Percentiles rank a stretch among this genome's conserved stretches.
Conservation (phyloP, 2,888 invertebrate genomes). For the Erannis defoliaria region DNA sequence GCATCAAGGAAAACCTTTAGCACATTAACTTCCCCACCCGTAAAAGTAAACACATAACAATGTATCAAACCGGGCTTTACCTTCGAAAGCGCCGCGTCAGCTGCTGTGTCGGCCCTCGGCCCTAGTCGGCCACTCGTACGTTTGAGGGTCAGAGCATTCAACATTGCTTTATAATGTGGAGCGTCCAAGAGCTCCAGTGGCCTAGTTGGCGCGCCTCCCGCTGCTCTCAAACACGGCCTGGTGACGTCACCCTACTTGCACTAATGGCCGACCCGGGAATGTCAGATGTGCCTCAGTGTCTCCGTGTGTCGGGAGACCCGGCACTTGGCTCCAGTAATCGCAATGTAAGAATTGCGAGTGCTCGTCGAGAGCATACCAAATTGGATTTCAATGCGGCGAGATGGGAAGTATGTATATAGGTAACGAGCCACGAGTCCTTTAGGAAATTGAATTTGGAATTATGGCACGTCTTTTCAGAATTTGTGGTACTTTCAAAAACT, state of each 20-base stretch:
- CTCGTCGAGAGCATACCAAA: slow-evolving; percentile 42
- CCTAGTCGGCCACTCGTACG: slow-evolving; percentile 29
- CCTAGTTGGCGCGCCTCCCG: slow-evolving; percentile 69
- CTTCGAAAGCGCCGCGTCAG: slow-evolving; percentile 40
- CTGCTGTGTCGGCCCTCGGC: slow-evolving; percentile 26
- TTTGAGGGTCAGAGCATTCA: slow-evolving; percentile 45
- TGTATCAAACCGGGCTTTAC: slow-evolving; percentile 31
- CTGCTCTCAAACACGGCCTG: slow-evolving; percentile 60
- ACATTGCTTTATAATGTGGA: slow-evolving; percentile 45
- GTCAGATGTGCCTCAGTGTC: slow-evolving; percentile 25
- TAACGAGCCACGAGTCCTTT: slow-evolving; percentile 38
- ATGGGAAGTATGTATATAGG: slow-evolving; percentile 38
- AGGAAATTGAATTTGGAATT: slow-evolving; percentile 45
- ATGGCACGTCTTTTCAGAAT: slow-evolving; percentile 25
- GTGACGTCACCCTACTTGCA: slow-evolving; percentile 68
- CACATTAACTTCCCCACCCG: slow-evolving; percentile 26
- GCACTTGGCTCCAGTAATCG: slow-evolving; percentile 33
- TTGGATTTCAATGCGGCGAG: slow-evolving; percentile 47
- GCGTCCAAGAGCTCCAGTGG: slow-evolving; percentile 60
- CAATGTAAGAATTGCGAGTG: slow-evolving; percentile 38
- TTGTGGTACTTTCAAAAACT: slow-evolving; percentile 13
- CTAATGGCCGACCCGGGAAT: slow-evolving; percentile 61
- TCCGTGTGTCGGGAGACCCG: slow-evolving; percentile 15
- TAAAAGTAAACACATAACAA: slow-evolving; percentile 34
- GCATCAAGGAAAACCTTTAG: slow-evolving; percentile 32